Base-by-base conservation (phyloP, 2,113 vertebrate genomes). In the Grammomys surdaster region DNA sequence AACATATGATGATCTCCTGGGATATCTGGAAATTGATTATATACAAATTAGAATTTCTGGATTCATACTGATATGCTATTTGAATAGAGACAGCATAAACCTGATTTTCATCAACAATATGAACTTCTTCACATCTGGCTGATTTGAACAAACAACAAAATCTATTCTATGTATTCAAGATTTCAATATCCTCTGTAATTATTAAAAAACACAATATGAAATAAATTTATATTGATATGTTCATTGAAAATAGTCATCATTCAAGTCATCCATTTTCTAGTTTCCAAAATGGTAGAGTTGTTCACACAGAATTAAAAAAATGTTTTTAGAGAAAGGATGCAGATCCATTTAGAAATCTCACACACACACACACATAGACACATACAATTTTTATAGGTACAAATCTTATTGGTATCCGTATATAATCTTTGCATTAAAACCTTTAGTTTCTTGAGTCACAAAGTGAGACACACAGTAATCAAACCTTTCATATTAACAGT, bases 401-500 rank as follows among this genome's bases (percentile, higher is more conserved):
- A 70, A 70, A 51, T 48, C 9, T 51, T 87, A 48, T 65, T 87
- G 9, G 65, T 36, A 46, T 36, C 33, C 54, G 8, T 69, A 10
- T 26, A 90, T 63, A 89, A 60, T 86, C 75, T 28, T 2, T 82
- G 93, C 10, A 40, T 82, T 94, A 90, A 90, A 51, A 93, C 31
- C 33, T 81, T 80, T 65, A 89, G 80, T 95, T 94, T 98, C 75
- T 93, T 96, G 88, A 96, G 54, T 46, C 65, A 94, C 75, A 94
- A 96, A 96, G 94, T 96, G n/a, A 97, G 91, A 90, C 12, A 90
- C 36, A 67, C 77, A 89, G 36, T 93, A 80, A 93, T 92, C 80
- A 93, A 94, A 95, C 1, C 28, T 51, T 89, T 93, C 89, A 51
- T 75, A 77, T 72, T 92, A 96, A 94, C 46, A 76, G 14, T 46